A percentile compares a stretch with the other conserved stretches of the same genome.
phyloP scores from a whole-genome alignment of 2,113 vertebrate genomes.

The Cebus imitator region DNA sequence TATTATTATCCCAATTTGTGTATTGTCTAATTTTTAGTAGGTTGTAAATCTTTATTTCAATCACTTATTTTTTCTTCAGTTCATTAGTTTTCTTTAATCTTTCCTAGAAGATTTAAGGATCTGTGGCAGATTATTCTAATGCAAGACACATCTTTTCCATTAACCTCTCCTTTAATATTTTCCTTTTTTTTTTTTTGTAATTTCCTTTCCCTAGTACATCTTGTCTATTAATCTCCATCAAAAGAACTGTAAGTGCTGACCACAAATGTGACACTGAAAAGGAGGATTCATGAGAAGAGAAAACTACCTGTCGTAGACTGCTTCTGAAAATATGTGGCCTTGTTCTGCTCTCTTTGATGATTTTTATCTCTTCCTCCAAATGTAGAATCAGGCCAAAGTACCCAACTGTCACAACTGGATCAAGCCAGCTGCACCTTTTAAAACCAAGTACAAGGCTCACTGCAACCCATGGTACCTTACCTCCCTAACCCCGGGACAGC shows the following conservation, averaged over 20 bases:
- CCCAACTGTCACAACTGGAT: too few species aligned
- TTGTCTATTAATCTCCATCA: background rate
- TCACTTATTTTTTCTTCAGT: background rate
- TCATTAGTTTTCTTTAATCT: background rate
- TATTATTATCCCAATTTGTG: background rate
- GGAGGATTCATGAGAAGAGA: background rate
- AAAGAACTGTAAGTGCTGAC: background rate
- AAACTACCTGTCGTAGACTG: background rate
- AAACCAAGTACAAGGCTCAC: too few species aligned
- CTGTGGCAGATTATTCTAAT: constrained; percentile 11
- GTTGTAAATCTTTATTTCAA: background rate
- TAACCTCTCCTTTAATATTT: background rate
- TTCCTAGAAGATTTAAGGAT: background rate
- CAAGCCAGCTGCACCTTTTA: too few species aligned
- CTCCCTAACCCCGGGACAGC: too few species aligned
- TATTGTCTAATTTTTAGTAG: constrained; percentile 4
- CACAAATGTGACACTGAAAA: background rate
- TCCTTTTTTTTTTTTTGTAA: background rate
- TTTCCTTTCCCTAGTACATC: background rate
- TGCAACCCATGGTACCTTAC: too few species aligned
- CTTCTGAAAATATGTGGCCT: background rate
- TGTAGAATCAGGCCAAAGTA: too few species aligned
- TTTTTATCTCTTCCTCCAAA: background rate
- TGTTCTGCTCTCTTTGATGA: background rate
- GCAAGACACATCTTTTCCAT: background rate